Conservation (phyloP, 1,140 invertebrate species). For the Ooceraea biroi region DNA sequence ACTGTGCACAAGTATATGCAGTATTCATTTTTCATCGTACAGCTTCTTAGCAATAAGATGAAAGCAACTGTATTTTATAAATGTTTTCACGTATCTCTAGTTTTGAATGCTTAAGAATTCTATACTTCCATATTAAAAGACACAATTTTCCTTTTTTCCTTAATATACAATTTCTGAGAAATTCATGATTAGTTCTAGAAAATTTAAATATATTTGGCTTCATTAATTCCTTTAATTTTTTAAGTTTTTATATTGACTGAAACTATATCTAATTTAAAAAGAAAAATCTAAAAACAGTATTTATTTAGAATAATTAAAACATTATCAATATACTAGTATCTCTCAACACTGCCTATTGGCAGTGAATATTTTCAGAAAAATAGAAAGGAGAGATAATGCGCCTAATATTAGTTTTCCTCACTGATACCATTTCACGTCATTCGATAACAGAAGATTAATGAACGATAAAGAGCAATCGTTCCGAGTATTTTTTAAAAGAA, state of each 20-base stretch:
- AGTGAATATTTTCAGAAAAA: constrained; percentile 1
- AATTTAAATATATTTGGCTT: constrained; percentile 6
- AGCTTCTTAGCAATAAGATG: not conserved
- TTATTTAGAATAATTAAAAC: not conserved
- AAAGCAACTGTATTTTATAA: too few species aligned
- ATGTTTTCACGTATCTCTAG: too few species aligned
- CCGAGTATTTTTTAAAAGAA: not conserved
- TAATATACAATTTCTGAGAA: constrained; percentile 1
- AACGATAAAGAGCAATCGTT: constrained; percentile 14
- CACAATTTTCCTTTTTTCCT: constrained; percentile 5
- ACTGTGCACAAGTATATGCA: not conserved
- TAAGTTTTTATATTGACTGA: not conserved
- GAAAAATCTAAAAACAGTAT: not conserved
- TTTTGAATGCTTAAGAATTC: not conserved
- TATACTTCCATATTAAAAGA: not conserved
- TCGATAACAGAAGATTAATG: not conserved
- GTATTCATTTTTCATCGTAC: not conserved
- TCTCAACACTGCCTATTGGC: not conserved
- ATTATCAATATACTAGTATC: not conserved
- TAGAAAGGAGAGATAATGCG: constrained; percentile 1
- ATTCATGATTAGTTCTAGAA: not conserved
- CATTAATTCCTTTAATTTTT: not conserved
- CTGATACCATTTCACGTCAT: not conserved
- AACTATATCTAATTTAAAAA: not conserved
- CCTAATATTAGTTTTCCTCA: not conserved